These are phyloP conservation scores for Pelodiscus sinensis DNA, from an alignment of 2,113 vertebrate species.

Conservation along the genomic window DNA sequence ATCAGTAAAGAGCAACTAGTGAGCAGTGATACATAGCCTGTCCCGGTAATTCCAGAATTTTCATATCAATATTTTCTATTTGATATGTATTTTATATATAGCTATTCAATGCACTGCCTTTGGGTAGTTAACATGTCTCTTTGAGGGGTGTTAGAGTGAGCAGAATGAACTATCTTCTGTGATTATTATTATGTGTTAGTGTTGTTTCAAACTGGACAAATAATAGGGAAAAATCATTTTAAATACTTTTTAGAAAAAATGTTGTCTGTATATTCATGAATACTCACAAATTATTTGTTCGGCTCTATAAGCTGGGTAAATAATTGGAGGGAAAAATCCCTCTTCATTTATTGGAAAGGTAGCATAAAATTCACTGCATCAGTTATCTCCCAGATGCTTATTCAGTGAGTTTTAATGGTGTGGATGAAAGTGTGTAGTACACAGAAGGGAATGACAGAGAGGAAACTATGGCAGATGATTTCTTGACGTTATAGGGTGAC, in stretches of 20 bases:
- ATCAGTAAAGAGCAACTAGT: not conserved
- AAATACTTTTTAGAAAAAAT: constrained; percentile 48
- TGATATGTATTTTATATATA: constrained; percentile 47
- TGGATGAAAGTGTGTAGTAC: not conserved
- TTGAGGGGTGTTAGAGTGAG: not conserved
- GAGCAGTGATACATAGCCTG: accelerated
- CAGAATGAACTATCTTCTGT: constrained; percentile 26
- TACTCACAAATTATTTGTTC: constrained; percentile 45
- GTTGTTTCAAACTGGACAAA: constrained; percentile 6
- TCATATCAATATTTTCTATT: not conserved
- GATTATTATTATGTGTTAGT: constrained; percentile 64
- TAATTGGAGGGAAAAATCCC: constrained; percentile 18
- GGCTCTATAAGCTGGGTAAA: not conserved
- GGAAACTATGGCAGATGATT: accelerated
- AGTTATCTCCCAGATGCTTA: not conserved
- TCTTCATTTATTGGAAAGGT: not conserved
- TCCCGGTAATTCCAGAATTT: constrained; percentile 8
- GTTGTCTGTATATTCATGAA: constrained; percentile 38
- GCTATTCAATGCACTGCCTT: constrained; percentile 18
- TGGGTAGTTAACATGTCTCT: constrained; percentile 29
- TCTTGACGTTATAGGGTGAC: not conserved
- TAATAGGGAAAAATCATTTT: constrained; percentile 57
- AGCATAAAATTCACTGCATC: constrained; percentile 22
- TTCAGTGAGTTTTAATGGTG: not conserved
- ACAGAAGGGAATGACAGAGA: not conserved